A percentile compares a stretch with the other conserved stretches of the same genome.
Conservation (phyloP, 2,113 vertebrate species). For the Myrmecophaga tridactyla region DNA sequence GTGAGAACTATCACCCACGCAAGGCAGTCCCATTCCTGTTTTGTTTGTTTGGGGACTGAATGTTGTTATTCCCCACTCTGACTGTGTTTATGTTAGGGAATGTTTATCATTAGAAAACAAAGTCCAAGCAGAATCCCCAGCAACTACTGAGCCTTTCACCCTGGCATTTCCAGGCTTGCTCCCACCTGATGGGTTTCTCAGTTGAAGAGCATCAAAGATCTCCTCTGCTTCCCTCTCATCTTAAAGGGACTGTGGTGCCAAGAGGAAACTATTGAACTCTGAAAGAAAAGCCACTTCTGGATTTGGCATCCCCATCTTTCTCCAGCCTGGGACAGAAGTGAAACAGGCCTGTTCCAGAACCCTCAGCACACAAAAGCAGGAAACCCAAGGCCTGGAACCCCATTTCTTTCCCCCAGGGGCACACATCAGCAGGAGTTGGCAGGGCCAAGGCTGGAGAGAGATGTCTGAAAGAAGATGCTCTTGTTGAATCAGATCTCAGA, state of each 20-base stretch:
- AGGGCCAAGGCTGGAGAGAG: not conserved
- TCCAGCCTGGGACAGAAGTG: not conserved
- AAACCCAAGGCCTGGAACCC: not conserved
- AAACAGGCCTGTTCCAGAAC: not conserved
- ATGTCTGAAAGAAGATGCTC: not conserved
- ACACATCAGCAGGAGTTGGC: not conserved
- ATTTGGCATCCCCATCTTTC: not conserved
- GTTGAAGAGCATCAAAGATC: constrained; percentile 67
- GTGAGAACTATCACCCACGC: not conserved
- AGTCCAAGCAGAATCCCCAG: not conserved
- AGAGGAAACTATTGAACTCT: constrained; percentile 50
- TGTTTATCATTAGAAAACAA: constrained; percentile 54
- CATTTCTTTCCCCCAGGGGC: not conserved
- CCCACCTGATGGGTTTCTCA: constrained; percentile 54
- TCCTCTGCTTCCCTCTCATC: constrained; percentile 42
- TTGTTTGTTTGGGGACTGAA: constrained; percentile 67
- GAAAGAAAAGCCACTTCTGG: constrained; percentile 40
- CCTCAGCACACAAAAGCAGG: not conserved
- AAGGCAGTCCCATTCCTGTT: constrained; percentile 56
- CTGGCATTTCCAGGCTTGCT: constrained; percentile 56
- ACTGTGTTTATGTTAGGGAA: constrained; percentile 68
- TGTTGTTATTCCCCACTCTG: constrained; percentile 57
- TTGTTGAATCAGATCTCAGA: not conserved
- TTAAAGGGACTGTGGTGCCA: constrained; percentile 47
- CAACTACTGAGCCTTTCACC: constrained; percentile 16